Evolutionary conservation across 1,140 invertebrate genomes (phyloP), one percentile per base, ranked within the genome.

Genomic region (Ectropis grisescens): DNA sequence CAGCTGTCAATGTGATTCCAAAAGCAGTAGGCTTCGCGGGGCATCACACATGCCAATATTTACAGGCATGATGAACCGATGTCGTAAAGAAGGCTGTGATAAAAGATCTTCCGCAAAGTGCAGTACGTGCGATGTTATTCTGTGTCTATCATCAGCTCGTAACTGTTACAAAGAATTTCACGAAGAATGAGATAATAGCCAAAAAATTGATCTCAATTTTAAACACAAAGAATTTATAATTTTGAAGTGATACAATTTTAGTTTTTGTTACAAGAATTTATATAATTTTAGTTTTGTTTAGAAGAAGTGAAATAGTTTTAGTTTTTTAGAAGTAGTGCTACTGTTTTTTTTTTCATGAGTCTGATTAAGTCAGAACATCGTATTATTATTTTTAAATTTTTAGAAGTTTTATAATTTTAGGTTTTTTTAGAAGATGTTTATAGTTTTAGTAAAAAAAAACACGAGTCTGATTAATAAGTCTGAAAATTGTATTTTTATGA

Each of bases 131-230:
- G 10, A 12, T 13, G 31, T 33, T 12, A 19, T 16, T 33, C 31
- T 33, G 12, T 33, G 31, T 19, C 12, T 33, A 23, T 19, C 31
- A 19, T 22, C 31, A 11, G 23, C 31, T 33, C 31, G 16, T 23
- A 33, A 33, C 23, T 33, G 31, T 23, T 33, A 33, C 31, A 33
- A 22, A 22, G 31, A 13, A 23, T 33, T 33, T 23, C 31, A 33
- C 23, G n/a, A 33, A 6, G 10, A 33, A 22, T 23, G 19, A 19
- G 15, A 12, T 14, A 23, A 13, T 33, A 33, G 2, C 1, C 19
- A 33, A 33, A 33, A 19, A 19, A 19, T 19, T 3, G 16, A 19
- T 19, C 16, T 19, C 16, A 19, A 14, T 31, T 31, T 16, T 2
- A 33, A 33, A 33, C 16, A 33, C 24, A 23, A 23, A 19, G 12